Percentiles rank a stretch among this genome's conserved stretches.
Evolutionary conservation across 1,140 invertebrate species (phyloP).

Genomic region (Heliconius eleuchia): DNA sequence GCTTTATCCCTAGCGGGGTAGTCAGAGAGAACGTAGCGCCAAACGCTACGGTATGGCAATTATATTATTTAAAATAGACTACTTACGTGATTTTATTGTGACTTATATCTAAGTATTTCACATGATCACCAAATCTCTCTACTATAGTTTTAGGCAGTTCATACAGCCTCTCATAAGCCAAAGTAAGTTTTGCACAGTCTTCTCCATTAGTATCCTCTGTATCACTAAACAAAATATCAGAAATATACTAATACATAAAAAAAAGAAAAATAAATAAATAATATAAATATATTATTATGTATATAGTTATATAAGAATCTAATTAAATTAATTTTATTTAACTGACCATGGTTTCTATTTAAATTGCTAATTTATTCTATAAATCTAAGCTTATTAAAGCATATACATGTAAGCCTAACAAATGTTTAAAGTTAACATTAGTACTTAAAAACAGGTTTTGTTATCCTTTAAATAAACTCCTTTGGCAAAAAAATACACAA

Average conservation of each 20-base stretch:
- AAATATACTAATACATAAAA: neutral
- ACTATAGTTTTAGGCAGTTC: constrained; percentile 82
- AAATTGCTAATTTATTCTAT: neutral
- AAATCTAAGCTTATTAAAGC: neutral
- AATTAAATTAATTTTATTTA: neutral
- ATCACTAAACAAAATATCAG: neutral
- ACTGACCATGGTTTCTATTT: neutral
- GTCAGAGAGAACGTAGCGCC: no score
- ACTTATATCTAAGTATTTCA: constrained; percentile 86
- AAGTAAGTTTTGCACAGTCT: constrained; percentile 77
- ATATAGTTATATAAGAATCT: neutral
- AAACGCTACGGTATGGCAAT: neutral
- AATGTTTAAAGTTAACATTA: neutral
- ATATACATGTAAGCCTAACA: neutral
- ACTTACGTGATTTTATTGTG: constrained; percentile 87
- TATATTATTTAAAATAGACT: constrained; percentile 2
- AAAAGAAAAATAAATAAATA: no score
- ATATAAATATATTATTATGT: neutral
- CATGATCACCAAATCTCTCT: constrained; percentile 77
- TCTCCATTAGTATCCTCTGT: constrained; percentile 58
- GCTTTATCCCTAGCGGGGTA: no score
- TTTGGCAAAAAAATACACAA: neutral
- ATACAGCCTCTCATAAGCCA: constrained; percentile 83
- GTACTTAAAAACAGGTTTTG: neutral
- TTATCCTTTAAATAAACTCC: neutral